Evolutionary conservation across 2,113 vertebrate genomes (phyloP).

Genomic region (Seriola aureovittata): DNA sequence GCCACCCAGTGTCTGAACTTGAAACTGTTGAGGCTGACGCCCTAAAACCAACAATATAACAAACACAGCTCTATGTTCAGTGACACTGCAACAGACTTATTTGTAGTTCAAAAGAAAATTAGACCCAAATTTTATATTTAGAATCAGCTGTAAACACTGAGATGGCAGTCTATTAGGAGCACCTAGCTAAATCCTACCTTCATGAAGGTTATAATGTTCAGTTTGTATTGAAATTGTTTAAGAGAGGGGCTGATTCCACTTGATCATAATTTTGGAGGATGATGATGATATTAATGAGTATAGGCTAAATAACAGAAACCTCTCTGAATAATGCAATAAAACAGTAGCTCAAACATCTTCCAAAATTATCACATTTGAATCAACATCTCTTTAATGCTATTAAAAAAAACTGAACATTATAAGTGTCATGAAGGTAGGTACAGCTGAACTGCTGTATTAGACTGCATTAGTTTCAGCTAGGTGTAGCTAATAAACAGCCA

Average conservation of each 20-base stretch:
- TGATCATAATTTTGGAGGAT: no score
- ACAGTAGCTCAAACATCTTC: neutral
- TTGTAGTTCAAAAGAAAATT: neutral
- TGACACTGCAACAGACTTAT: neutral
- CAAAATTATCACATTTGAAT: neutral
- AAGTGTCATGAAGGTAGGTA: neutral
- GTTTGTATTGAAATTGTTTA: no score
- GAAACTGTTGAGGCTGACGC: conserved; percentile 5
- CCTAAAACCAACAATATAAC: neutral
- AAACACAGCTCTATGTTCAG: no score
- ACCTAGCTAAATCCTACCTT: no score
- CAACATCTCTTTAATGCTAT: neutral
- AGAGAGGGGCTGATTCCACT: no score
- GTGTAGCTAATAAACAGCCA: neutral
- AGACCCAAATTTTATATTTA: neutral
- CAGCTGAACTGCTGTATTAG: neutral
- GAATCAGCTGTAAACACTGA: neutral
- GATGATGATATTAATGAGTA: no score
- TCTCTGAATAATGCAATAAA: neutral
- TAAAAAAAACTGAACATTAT: neutral
- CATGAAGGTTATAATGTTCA: no score
- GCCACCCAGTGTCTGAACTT: neutral
- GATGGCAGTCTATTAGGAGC: neutral
- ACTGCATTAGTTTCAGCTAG: neutral
- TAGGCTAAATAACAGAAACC: no score